These are phyloP conservation scores for Platyrinchus mystaceus DNA, from an alignment of 2,797 vertebrate genomes.

Conservation along the genomic window DNA sequence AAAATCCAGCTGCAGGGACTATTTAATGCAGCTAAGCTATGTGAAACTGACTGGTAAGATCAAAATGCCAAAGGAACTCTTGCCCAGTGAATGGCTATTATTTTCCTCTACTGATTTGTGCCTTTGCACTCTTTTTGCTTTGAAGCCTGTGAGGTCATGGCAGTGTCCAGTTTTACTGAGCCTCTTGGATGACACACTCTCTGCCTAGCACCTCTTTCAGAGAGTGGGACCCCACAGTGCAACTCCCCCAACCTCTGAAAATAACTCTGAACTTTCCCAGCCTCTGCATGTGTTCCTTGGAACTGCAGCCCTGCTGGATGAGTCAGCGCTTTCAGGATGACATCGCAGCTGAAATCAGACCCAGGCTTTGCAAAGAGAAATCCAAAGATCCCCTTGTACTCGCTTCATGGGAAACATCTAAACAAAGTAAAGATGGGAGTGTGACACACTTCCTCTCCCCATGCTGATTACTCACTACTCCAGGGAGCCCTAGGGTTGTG, in stretches of 20 bases:
- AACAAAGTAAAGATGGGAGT: background rate
- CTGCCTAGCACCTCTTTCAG: background rate
- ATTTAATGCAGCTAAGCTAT: background rate
- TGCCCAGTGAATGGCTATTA: background rate
- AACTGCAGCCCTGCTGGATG: constrained; percentile 15
- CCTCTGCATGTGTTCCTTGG: constrained; percentile 38
- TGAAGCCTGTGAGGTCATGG: background rate
- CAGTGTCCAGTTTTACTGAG: background rate
- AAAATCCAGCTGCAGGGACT: background rate
- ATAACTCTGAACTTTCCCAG: constrained; percentile 61
- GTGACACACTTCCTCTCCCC: constrained; percentile 15
- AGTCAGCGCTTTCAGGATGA: constrained; percentile 31
- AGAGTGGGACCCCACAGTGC: background rate
- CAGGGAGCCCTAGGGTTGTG: background rate
- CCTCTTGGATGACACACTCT: background rate
- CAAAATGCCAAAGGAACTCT: background rate
- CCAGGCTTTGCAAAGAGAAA: background rate
- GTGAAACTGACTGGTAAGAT: background rate
- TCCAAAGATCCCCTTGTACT: constrained; percentile 2
- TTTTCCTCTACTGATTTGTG: background rate
- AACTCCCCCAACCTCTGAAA: background rate
- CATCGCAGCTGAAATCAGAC: constrained; percentile 5
- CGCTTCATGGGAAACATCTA: background rate
- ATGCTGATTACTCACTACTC: constrained; percentile 9
- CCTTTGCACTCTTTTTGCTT: background rate